phyloP scores from a whole-genome alignment of 1,140 invertebrate genomes.

The Palaemon carinicauda region DNA sequence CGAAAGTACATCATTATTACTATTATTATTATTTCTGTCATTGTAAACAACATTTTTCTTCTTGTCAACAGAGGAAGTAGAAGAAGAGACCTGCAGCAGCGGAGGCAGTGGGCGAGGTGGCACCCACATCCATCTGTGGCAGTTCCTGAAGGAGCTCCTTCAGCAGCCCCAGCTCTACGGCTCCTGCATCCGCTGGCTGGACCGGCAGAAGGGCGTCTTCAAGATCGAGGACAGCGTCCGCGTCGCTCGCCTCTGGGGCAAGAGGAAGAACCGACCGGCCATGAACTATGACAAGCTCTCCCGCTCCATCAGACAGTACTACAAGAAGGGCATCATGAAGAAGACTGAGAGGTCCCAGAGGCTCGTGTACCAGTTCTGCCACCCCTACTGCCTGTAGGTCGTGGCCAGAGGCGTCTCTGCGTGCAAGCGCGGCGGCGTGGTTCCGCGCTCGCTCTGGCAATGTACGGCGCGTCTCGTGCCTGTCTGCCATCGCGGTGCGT shows the following conservation, averaged over 20 bases:
- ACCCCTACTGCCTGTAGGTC: conserved; percentile 84
- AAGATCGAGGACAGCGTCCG: conserved; percentile 98
- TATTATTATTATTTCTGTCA: neutral
- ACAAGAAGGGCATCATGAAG: conserved; percentile 99
- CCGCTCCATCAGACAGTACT: conserved; percentile 97
- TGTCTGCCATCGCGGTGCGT: neutral
- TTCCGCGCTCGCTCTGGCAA: neutral
- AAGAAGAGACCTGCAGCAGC: conserved; percentile 64
- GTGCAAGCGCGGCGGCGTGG: neutral
- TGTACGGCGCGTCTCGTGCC: neutral
- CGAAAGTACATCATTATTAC: neutral
- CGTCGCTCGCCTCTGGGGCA: conserved; percentile 95
- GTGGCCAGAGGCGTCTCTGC: neutral
- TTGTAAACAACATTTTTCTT: neutral
- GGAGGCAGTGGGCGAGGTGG: conserved; percentile 68
- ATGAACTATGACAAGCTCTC: conserved; percentile 99
- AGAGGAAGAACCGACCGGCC: conserved; percentile 95
- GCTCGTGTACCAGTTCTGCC: conserved; percentile 98
- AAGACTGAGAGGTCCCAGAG: conserved; percentile 98
- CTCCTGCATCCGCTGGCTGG: conserved; percentile 95
- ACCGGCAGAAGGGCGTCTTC: conserved; percentile 93
- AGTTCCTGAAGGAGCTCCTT: conserved; percentile 96
- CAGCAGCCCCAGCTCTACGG: conserved; percentile 85
- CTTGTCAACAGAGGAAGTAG: conserved; percentile 69
- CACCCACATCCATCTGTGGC: conserved; percentile 98